Evolutionary conservation across 2,888 invertebrate genomes (phyloP).

Genomic region (Tenthredo mesomela): DNA sequence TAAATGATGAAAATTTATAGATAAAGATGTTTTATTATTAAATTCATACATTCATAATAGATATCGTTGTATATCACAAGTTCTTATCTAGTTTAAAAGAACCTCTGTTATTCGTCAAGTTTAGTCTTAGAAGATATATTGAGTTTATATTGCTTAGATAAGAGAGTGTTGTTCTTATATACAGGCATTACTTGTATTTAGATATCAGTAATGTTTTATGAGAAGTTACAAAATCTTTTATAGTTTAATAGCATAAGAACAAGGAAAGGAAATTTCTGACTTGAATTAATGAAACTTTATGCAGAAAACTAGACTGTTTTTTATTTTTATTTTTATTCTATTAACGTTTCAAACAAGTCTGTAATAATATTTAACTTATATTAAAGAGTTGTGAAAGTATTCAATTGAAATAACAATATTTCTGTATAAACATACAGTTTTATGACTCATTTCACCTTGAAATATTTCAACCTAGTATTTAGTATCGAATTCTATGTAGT

Average conservation of each 20-base stretch:
- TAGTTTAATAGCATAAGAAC: background rate
- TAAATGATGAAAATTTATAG: background rate
- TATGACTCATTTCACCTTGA: background rate
- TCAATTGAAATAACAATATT: background rate
- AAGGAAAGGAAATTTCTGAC: background rate
- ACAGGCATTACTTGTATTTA: background rate
- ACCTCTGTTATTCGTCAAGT: background rate
- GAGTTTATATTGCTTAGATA: conserved; percentile 15
- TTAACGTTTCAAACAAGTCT: background rate
- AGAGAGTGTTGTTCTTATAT: background rate
- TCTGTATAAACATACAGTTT: background rate
- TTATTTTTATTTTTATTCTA: too few relatives aligned
- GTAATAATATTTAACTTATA: background rate
- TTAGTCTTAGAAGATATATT: background rate
- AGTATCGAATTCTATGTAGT: background rate
- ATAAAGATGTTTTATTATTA: background rate
- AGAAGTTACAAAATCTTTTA: background rate
- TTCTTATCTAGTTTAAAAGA: conserved; percentile 6
- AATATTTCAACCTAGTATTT: background rate
- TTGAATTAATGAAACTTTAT: background rate
- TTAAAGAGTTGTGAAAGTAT: background rate
- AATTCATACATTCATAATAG: background rate
- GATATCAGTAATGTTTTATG: background rate
- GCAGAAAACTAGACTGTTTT: background rate
- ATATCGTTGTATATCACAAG: background rate